Conservation (phyloP, 2,797 vertebrate genomes). For the Tenualosa ilisha region DNA sequence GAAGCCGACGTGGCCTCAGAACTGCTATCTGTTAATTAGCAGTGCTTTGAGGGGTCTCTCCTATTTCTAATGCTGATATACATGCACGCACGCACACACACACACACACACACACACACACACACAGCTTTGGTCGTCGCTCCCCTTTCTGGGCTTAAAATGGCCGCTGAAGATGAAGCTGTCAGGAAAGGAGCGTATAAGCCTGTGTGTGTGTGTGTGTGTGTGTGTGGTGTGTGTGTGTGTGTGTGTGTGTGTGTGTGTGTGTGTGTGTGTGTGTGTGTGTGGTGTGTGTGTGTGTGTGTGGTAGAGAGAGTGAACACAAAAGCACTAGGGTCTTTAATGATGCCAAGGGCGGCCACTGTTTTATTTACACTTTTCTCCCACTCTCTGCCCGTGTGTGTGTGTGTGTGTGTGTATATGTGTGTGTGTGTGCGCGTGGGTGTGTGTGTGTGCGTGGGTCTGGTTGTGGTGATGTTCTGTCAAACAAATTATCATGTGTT, state of each 20-base stretch:
- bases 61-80: background rate
- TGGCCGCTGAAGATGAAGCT: constrained; percentile 43
- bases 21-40: constrained; percentile 66
- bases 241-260: constrained; percentile 1
- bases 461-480: constrained; percentile 43
- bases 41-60: constrained; percentile 53
- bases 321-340: constrained; percentile 30
- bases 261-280: constrained; percentile 17
- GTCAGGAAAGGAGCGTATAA: constrained; percentile 38
- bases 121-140: background rate
- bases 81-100: background rate
- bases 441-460: background rate
- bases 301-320: constrained; percentile 17
- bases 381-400: background rate
- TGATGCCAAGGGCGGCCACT: constrained; percentile 29
- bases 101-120: background rate
- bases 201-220: no score
- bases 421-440: constrained; percentile 24
- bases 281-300: no score
- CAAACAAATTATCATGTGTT: constrained; percentile 57
- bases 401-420: no score
- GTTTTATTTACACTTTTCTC: constrained; percentile 46
- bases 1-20: constrained; percentile 51
- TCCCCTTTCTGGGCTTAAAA: constrained; percentile 42
- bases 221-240: no score